Percentiles rank a stretch among this genome's conserved stretches.
phyloP scores from a whole-genome alignment of 2,113 vertebrate genomes.

The Apus apus region DNA sequence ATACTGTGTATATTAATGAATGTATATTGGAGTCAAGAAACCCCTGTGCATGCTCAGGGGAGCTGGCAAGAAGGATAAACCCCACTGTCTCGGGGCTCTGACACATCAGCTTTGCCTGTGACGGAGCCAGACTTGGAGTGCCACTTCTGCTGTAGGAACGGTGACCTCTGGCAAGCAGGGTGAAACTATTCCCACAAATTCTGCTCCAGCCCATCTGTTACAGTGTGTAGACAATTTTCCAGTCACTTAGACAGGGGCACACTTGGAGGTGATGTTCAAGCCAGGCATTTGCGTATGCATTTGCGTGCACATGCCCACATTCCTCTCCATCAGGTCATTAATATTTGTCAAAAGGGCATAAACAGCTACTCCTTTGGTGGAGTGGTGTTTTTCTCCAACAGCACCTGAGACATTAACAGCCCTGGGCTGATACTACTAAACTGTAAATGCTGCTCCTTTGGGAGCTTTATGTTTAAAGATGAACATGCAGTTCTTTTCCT shows the following conservation, averaged over 20 bases:
- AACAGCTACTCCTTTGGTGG: neutral
- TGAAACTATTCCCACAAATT: neutral
- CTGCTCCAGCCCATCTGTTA: neutral
- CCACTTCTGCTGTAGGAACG: neutral
- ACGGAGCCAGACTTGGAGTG: neutral
- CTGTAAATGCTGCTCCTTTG: neutral
- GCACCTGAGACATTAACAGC: neutral
- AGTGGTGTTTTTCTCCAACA: neutral
- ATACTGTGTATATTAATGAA: neutral
- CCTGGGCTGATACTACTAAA: neutral
- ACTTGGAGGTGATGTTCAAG: neutral
- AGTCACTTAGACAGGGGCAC: neutral
- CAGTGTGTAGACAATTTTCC: neutral
- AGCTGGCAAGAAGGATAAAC: neutral
- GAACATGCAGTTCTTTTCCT: neutral
- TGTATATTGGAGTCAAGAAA: neutral
- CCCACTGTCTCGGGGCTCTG: rapidly evolving
- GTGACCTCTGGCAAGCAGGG: neutral
- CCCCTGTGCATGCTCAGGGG: neutral
- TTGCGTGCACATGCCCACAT: neutral
- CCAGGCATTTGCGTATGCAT: neutral
- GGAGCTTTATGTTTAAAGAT: neutral
- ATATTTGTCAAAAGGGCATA: neutral
- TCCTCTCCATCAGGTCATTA: neutral
- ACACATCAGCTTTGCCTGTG: rapidly evolving